A percentile compares a stretch with the other conserved stretches of the same genome.
These are phyloP conservation scores for Rafetus swinhoei DNA, from an alignment of 2,113 vertebrate genomes.

Conservation along the genomic window DNA sequence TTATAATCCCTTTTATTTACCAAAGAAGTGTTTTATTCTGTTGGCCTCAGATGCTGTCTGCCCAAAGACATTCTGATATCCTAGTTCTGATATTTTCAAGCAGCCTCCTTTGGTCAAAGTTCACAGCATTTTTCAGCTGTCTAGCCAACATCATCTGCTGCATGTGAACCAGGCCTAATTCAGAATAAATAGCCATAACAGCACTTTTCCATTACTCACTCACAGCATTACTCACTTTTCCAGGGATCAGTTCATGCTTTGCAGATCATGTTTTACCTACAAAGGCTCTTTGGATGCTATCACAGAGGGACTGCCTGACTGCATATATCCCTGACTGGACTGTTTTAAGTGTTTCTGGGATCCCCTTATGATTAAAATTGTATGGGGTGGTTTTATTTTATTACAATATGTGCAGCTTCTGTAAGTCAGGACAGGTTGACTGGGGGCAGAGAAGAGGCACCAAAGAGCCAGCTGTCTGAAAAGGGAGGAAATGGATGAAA, in stretches of 20 bases:
- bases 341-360: not conserved
- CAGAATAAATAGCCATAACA: not conserved
- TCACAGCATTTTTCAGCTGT: not conserved
- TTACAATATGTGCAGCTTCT: not conserved
- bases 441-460: not conserved
- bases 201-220: too few species aligned
- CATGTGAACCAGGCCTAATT: not conserved
- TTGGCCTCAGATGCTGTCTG: not conserved
- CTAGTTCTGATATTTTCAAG: not conserved
- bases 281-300: not conserved
- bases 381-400: not conserved
- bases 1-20: not conserved
- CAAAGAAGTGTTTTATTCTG: not conserved
- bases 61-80: not conserved
- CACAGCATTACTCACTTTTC: not conserved
- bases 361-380: not conserved
- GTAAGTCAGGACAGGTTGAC: not conserved
- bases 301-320: not conserved
- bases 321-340: not conserved
- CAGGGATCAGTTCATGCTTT: not conserved
- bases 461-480: not conserved
- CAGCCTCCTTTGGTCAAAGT: not conserved
- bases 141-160: not conserved
- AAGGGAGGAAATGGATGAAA: accelerated
- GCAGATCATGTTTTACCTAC: accelerated